Evolutionary conservation across 2,797 vertebrate genomes (phyloP), one percentile per base, ranked within the genome.

Genomic region (Buceros bicornis): DNA sequence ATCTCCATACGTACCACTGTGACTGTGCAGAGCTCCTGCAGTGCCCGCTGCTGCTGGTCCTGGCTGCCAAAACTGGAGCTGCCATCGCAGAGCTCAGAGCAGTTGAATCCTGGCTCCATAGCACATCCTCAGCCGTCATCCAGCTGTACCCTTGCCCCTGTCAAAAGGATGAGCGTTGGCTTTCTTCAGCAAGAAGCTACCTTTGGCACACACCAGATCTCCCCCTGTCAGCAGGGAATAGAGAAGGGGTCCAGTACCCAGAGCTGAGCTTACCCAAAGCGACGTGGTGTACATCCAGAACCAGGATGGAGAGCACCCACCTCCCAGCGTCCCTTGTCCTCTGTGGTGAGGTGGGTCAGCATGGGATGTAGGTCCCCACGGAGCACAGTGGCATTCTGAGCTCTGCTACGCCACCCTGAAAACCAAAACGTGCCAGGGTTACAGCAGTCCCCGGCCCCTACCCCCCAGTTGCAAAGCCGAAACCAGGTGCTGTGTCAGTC

Each of bases 91-190:
- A 98, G 97, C 74, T 98, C 98, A 96, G 99, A 99, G 98, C 99
- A 99, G 98, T 99, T 99, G 97, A 98, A 98, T 96, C 98, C 97
- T 18, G 97, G 96, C 98, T 99, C 98, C 99, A 99, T 99, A 97
- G 97, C 97, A 97, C 96, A 93, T 88, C 96, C 95, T 95, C 89
- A 90, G 81, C 83, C 35, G 83, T 95, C 73, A 58, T 76, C 85
- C 95, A 93, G 91, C 95, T 4, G 48, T 57, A 80, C 94, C 64
- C 92, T 89, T 5, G 8, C 61, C 54, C 61, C 80, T 91, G 71
- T 28, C 11, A 5, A 70, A 43, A 87, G 43, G 77, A 79, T 0
- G 2, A 35, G 12, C 0, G 2, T 65, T 13, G 10, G 19, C 33
- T 82, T 90, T 92, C 92, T 71, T 62, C 87, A 85, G 29, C 1